phyloP scores from a whole-genome alignment of 2,888 invertebrate genomes.

The Laothoe populi region DNA sequence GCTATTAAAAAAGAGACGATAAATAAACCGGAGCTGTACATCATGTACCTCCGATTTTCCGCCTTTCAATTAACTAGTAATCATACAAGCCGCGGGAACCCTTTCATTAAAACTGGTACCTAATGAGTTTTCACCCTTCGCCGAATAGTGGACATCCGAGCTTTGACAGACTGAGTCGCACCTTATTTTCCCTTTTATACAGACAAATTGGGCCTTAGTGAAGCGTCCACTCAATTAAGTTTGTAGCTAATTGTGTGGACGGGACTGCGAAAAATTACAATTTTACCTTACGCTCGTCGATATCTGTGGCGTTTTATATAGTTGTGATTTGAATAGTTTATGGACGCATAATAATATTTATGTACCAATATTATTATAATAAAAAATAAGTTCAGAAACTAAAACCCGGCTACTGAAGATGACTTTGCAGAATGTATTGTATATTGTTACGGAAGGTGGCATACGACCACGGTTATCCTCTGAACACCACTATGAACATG shows the following conservation, averaged over 20 bases:
- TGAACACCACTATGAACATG: no score
- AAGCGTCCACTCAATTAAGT: constrained; percentile 56
- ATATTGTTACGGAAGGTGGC: no score
- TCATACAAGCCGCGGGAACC: constrained; percentile 79
- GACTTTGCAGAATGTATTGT: no score
- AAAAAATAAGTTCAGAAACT: no score
- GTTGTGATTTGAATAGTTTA: no score
- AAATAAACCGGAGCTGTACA: constrained; percentile 69
- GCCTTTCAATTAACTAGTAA: constrained; percentile 83
- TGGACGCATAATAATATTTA: no score
- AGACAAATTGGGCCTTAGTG: constrained; percentile 61
- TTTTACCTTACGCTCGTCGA: constrained; percentile 1
- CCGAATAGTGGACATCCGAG: constrained; percentile 77
- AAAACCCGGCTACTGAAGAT: no score
- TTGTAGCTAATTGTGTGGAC: constrained; percentile 30
- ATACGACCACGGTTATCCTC: no score
- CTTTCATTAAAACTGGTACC: constrained; percentile 78
- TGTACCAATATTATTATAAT: no score
- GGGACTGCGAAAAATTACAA: constrained; percentile 24
- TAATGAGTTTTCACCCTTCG: constrained; percentile 83
- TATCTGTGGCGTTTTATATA: neutral
- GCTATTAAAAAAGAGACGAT: constrained; percentile 42
- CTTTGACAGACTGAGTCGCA: constrained; percentile 62
- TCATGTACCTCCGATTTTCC: constrained; percentile 73
- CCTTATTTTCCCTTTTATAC: constrained; percentile 66